Evolutionary conservation across 2,888 invertebrate species (phyloP).

Genomic region (Lymantria dispar): DNA sequence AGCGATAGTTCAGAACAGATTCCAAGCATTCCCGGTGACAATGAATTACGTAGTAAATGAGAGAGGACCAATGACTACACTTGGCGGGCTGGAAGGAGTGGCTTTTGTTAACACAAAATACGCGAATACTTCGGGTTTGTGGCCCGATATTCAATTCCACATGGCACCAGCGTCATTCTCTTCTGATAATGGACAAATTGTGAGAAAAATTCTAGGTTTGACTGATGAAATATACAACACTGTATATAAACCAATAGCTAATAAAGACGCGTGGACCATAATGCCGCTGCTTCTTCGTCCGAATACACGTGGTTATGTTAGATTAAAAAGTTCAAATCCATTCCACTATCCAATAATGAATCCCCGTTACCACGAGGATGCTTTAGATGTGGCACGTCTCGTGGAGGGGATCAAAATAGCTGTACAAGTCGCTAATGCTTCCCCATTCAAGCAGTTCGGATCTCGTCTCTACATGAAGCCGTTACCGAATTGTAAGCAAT

Average conservation of each 20-base stretch:
- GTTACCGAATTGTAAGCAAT: conserved; percentile 89
- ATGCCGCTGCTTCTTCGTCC: conserved; percentile 93
- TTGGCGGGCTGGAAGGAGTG: conserved; percentile 94
- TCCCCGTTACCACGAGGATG: conserved; percentile 95
- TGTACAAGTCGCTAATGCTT: conserved; percentile 86
- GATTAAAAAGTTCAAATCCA: conserved; percentile 90
- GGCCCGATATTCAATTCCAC: conserved; percentile 96
- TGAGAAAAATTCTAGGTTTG: conserved; percentile 89
- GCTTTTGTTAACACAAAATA: conserved; percentile 93
- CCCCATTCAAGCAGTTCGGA: conserved; percentile 91
- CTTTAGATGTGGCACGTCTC: conserved; percentile 88
- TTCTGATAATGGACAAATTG: conserved; percentile 89
- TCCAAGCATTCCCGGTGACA: conserved; percentile 89
- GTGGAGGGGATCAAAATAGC: conserved; percentile 93
- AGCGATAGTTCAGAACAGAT: conserved; percentile 89
- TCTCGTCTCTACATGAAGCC: conserved; percentile 88
- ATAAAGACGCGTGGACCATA: conserved; percentile 91
- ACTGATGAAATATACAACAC: conserved; percentile 91
- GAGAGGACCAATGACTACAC: conserved; percentile 92
- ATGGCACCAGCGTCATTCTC: conserved; percentile 95
- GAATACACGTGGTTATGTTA: conserved; percentile 89
- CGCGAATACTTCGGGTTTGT: conserved; percentile 88
- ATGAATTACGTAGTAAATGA: conserved; percentile 91
- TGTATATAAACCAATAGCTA: conserved; percentile 90
- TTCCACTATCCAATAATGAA: conserved; percentile 94